phyloP scores from a whole-genome alignment of 2,797 vertebrate species.

The Anolis apletophallus region DNA sequence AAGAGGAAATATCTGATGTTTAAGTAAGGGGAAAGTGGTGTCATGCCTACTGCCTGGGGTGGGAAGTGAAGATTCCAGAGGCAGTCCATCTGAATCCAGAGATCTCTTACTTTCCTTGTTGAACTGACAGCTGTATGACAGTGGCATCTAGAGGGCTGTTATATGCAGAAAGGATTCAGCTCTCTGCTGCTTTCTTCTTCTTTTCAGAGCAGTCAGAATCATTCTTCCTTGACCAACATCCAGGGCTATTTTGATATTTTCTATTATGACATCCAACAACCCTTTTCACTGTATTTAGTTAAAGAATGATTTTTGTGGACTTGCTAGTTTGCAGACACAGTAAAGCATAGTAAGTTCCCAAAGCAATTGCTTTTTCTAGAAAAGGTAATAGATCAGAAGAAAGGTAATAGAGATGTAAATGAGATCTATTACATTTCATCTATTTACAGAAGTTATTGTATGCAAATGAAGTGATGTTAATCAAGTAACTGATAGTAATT shows the following conservation, averaged over 20 bases:
- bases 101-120: conserved; percentile 16
- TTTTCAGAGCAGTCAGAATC: background rate
- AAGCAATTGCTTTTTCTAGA: background rate
- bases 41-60: conserved; percentile 10
- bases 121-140: conserved; percentile 62
- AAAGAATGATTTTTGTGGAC: background rate
- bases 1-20: background rate
- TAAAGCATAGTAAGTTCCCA: too few species aligned
- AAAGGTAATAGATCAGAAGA: background rate
- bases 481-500: background rate
- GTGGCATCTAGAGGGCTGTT: conserved; percentile 72
- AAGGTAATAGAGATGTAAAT: background rate
- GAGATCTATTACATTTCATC: background rate
- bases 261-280: background rate
- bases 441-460: background rate
- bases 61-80: background rate
- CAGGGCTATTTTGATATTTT: background rate
- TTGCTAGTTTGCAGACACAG: background rate
- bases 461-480: background rate
- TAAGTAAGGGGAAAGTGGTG: conserved; percentile 1
- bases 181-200: background rate
- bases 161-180: rapidly evolving
- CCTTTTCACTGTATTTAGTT: background rate
- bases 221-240: background rate
- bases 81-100: conserved; percentile 39